phyloP scores from a whole-genome alignment of 2,113 vertebrate species.

The Tautogolabrus adspersus region DNA sequence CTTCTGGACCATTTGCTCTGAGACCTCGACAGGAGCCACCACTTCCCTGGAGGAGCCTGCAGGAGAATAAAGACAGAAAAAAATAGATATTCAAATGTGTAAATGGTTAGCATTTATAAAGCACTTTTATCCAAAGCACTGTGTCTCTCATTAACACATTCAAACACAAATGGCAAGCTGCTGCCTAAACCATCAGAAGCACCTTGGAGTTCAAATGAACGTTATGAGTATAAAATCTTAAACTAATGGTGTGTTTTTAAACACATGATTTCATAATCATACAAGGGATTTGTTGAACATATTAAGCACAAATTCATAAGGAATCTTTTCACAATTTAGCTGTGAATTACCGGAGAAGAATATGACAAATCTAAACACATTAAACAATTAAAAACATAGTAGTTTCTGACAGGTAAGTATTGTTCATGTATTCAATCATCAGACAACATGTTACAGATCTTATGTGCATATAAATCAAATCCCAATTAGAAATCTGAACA shows the following conservation, averaged over 20 bases:
- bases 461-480: not conserved
- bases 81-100: constrained; percentile 9
- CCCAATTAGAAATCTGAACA: not conserved
- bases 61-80: constrained; percentile 29
- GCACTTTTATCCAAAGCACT: not conserved
- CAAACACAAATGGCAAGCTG: not conserved
- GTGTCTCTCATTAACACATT: not conserved
- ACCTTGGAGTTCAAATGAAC: not conserved
- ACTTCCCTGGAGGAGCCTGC: constrained; percentile 91
- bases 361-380: not conserved
- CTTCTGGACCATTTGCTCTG: constrained; percentile 91
- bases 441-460: not conserved
- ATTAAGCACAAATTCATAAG: not conserved
- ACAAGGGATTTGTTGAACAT: not conserved
- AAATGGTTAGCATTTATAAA: constrained; percentile 1
- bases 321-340: not conserved
- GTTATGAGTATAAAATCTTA: no score
- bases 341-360: not conserved
- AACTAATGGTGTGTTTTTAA: not conserved
- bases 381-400: not conserved
- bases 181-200: not conserved
- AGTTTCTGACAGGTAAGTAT: not conserved
- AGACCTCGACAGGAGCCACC: constrained; percentile 87
- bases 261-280: not conserved
- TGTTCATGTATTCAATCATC: not conserved